A percentile compares a stretch with the other conserved stretches of the same genome.
Evolutionary conservation across 2,888 invertebrate genomes (phyloP).

Genomic region (Congeria kusceri): DNA sequence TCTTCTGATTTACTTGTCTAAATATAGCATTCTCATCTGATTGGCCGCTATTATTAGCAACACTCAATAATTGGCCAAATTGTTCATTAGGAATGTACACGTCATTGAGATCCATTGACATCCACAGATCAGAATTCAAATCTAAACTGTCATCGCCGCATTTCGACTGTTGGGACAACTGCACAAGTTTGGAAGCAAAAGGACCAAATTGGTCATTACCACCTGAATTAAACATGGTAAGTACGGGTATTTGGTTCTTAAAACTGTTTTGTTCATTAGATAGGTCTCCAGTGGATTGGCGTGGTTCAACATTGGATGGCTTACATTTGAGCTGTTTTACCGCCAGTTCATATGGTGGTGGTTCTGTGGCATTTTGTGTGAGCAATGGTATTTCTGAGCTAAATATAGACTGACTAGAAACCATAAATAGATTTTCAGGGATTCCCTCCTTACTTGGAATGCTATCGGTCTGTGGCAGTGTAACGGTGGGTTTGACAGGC

Average conservation of each 20-base stretch:
- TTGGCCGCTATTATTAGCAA: neutral
- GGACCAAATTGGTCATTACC: constrained; percentile 47
- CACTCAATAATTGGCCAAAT: constrained; percentile 8
- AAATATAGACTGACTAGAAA: constrained; percentile 19
- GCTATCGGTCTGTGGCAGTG: constrained; percentile 65
- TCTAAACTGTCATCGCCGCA: neutral
- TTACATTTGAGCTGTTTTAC: constrained; percentile 45
- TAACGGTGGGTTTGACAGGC: constrained; percentile 76
- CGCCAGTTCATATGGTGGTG: constrained; percentile 67
- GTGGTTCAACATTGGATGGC: neutral
- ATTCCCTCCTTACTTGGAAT: constrained; percentile 10
- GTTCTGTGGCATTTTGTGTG: constrained; percentile 46
- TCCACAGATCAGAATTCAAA: neutral
- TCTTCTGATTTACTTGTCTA: too few species aligned
- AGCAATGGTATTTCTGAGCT: constrained; percentile 34
- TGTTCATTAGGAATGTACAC: neutral
- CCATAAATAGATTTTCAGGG: constrained; percentile 26
- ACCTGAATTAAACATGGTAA: constrained; percentile 39
- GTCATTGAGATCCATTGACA: neutral
- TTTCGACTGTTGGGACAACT: constrained; percentile 60
- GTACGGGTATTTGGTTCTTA: constrained; percentile 16
- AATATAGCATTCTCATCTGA: neutral
- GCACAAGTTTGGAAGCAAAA: constrained; percentile 68
- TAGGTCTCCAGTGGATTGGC: neutral
- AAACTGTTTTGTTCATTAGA: constrained; percentile 10